These are phyloP conservation scores for Drosophila picticornis DNA, from an alignment of 2,888 invertebrate genomes.

Conservation along the genomic window DNA sequence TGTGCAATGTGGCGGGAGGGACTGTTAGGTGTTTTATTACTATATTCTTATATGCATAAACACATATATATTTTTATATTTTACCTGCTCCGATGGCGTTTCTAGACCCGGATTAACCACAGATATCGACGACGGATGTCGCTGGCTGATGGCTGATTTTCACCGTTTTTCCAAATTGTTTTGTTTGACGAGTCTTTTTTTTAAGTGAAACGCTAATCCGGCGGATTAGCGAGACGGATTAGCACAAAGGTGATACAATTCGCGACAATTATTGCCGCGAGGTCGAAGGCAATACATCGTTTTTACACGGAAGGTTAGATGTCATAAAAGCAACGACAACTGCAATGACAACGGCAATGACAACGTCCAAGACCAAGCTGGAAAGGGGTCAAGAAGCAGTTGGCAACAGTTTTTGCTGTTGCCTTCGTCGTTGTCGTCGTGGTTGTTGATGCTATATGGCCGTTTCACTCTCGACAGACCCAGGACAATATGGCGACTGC, in stretches of 20 bases:
- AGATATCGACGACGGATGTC: constrained; percentile 11
- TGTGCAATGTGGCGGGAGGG: constrained; percentile 54
- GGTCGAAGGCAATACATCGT: constrained; percentile 53
- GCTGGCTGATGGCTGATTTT: constrained; percentile 54
- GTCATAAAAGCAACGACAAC: constrained; percentile 49
- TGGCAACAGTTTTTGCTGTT: constrained; percentile 18
- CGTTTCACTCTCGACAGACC: constrained; percentile 29
- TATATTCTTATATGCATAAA: not conserved
- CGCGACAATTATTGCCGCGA: constrained; percentile 62
- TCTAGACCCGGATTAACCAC: constrained; percentile 67
- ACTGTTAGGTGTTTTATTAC: constrained; percentile 43
- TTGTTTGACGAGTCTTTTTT: constrained; percentile 58
- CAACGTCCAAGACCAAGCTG: constrained; percentile 31
- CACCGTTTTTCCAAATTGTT: constrained; percentile 62
- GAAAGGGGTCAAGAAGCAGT: constrained; percentile 71
- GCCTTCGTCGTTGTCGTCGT: constrained; percentile 5
- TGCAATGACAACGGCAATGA: constrained; percentile 20
- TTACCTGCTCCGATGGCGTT: constrained; percentile 49
- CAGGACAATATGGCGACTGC: constrained; percentile 56
- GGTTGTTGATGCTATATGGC: constrained; percentile 23
- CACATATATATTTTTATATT: constrained; percentile 3
- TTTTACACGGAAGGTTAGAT: constrained; percentile 68
- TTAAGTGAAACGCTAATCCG: constrained; percentile 73
- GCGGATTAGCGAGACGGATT: constrained; percentile 72
- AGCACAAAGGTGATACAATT: constrained; percentile 76